phyloP scores from a whole-genome alignment of 2,113 vertebrate genomes.

The Colaptes auratus region DNA sequence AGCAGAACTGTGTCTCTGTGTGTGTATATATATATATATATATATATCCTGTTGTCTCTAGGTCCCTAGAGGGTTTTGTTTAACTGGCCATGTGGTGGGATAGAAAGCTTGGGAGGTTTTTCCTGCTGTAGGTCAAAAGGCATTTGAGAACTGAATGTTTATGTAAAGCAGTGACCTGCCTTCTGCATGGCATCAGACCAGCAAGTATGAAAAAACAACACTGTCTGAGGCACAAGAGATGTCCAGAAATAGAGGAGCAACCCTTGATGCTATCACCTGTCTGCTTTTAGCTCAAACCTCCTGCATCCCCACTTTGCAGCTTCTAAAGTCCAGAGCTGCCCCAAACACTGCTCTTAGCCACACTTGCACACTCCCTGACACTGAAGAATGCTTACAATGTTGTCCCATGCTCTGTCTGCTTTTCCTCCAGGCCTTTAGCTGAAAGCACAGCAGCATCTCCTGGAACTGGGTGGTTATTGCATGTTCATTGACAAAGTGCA shows the following conservation, averaged over 20 bases:
- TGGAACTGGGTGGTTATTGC: conserved; percentile 55
- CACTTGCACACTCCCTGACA: not conserved
- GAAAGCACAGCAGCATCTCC: conserved; percentile 73
- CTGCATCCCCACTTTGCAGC: fast-evolving
- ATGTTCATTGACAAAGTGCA: not conserved
- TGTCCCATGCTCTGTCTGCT: not conserved
- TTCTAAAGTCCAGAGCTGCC: not conserved
- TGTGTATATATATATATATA: not conserved
- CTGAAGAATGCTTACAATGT: not conserved
- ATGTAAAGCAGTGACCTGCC: not conserved
- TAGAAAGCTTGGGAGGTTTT: not conserved
- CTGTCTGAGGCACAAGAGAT: not conserved
- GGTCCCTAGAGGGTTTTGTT: not conserved
- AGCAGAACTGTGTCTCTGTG: not conserved
- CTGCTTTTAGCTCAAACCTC: not conserved
- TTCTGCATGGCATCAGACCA: not conserved
- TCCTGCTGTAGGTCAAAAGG: not conserved
- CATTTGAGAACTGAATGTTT: not conserved
- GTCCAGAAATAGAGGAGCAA: not conserved
- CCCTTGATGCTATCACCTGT: not conserved
- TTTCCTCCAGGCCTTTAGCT: conserved; percentile 40
- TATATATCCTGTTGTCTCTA: not conserved
- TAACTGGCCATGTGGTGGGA: not conserved
- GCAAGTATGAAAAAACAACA: not conserved
- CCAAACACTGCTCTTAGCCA: not conserved